Percentiles rank a stretch among this genome's conserved stretches.
Evolutionary conservation across 2,113 vertebrate genomes (phyloP).

Genomic region (Gadus macrocephalus): DNA sequence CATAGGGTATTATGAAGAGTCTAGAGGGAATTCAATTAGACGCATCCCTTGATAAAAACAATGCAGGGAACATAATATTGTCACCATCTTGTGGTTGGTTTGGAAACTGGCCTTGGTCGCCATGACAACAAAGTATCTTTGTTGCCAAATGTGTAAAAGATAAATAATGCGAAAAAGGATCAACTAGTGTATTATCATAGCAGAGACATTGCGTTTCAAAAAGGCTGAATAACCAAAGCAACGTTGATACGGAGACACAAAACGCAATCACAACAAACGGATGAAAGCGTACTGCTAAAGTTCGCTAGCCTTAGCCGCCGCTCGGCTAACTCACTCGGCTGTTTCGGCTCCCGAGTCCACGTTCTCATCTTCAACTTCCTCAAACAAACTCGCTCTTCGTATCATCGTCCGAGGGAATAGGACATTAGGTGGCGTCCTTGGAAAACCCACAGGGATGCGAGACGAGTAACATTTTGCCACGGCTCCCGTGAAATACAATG

Average conservation of each 20-base stretch:
- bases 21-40: neutral
- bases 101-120: constrained; percentile 52
- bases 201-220: neutral
- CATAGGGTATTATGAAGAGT: neutral
- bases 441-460: neutral
- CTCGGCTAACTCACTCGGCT: constrained; percentile 62
- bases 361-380: constrained; percentile 48
- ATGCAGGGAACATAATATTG: constrained; percentile 31
- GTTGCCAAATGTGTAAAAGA: constrained; percentile 33
- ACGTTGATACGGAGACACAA: neutral
- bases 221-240: neutral
- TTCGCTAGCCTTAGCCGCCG: constrained; percentile 51
- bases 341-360: constrained; percentile 67
- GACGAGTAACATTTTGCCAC: neutral
- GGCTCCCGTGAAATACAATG: neutral
- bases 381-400: constrained; percentile 23
- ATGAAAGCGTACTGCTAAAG: neutral
- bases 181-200: neutral
- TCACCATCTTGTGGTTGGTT: constrained; percentile 57
- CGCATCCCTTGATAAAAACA: neutral
- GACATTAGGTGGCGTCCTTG: neutral
- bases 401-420: constrained; percentile 41
- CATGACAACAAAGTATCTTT: constrained; percentile 58
- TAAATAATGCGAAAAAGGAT: constrained; percentile 2
- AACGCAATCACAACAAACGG: neutral